Conservation (phyloP, 2,888 invertebrate genomes). For the Cantharis flavilabris region DNA sequence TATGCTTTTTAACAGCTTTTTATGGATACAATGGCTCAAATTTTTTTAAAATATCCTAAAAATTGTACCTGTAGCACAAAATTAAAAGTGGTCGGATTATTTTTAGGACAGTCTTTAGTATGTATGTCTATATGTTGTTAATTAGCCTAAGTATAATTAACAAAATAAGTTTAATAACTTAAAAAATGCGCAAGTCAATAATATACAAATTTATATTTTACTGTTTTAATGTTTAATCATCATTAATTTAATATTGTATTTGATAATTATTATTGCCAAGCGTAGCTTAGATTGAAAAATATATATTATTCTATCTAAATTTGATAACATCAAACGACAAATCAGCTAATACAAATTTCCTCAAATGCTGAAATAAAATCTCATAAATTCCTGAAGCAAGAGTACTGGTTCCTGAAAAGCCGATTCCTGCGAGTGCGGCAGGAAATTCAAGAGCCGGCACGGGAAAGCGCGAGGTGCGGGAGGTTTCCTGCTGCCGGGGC, state of each 20-base stretch:
- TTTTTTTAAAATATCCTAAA: too few species aligned
- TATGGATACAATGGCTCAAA: too few species aligned
- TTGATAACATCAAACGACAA: constrained; percentile 42
- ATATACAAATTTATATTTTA: too few species aligned
- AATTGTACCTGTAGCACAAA: too few species aligned
- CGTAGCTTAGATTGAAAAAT: constrained; percentile 1
- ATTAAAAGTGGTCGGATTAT: too few species aligned
- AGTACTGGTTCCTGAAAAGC: constrained; percentile 29
- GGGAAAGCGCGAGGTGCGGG: constrained; percentile 44
- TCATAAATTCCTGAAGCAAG: constrained; percentile 39
- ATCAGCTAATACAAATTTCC: constrained; percentile 49
- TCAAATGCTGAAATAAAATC: constrained; percentile 41
- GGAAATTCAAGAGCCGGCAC: constrained; percentile 47
- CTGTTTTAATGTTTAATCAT: not conserved
- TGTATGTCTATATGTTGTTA: too few species aligned
- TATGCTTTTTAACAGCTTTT: too few species aligned
- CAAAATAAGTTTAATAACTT: too few species aligned
- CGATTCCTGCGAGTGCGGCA: constrained; percentile 34
- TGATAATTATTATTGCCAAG: not conserved
- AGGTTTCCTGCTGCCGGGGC: constrained; percentile 42
- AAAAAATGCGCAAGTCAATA: too few species aligned
- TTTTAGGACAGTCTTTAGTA: too few species aligned
- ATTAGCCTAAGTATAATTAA: too few species aligned
- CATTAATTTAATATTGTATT: not conserved
- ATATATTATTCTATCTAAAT: constrained; percentile 16